phyloP scores from a whole-genome alignment of 2,113 vertebrate genomes.

The Siphamia tubifer region DNA sequence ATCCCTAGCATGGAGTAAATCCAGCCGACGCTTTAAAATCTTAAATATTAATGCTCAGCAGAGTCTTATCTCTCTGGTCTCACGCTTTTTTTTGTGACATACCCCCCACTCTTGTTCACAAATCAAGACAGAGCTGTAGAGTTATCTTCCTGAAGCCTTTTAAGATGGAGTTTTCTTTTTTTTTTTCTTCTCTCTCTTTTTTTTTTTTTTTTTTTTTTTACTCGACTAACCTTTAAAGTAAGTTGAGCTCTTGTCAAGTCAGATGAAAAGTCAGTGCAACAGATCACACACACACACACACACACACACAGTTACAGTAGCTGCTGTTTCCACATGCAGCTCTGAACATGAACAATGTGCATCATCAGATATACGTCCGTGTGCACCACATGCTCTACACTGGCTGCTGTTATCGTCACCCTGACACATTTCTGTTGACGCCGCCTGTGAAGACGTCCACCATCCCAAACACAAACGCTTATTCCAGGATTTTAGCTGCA shows the following conservation, averaged over 20 bases:
- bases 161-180: conserved; percentile 7
- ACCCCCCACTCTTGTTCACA: background rate
- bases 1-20: no score
- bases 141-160: background rate
- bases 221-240: conserved; percentile 6
- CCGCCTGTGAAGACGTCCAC: background rate
- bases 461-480: background rate
- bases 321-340: conserved; percentile 2
- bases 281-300: conserved; percentile 16
- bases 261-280: conserved; percentile 26
- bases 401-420: conserved; percentile 16
- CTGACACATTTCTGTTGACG: background rate
- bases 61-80: background rate
- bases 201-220: conserved; percentile 10
- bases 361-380: background rate
- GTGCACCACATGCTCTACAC: conserved; percentile 7
- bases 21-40: background rate
- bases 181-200: no score
- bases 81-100: conserved; percentile 2
- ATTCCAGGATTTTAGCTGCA: background rate
- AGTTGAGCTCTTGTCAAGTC: conserved; percentile 14
- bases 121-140: conserved; percentile 2
- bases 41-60: conserved; percentile 19
- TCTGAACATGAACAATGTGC: background rate
- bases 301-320: background rate